Conservation (phyloP, 2,113 vertebrate species). For the Nematolebias whitei region DNA sequence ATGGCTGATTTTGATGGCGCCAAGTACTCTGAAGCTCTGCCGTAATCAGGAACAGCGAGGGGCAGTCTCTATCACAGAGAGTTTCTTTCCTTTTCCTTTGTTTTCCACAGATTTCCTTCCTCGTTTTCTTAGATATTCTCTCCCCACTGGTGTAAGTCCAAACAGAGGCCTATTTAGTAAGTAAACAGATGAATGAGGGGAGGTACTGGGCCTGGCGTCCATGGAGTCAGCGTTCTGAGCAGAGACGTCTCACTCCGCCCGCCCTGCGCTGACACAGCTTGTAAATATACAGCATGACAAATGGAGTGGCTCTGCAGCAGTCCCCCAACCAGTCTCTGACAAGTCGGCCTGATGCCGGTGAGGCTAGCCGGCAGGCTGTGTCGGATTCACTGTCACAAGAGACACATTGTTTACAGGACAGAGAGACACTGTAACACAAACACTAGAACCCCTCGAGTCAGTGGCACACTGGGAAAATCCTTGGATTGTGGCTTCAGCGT, state of each 20-base stretch:
- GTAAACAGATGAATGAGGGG: constrained; percentile 84
- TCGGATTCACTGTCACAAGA: constrained; percentile 75
- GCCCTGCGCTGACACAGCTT: constrained; percentile 68
- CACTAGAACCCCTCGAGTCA: constrained; percentile 68
- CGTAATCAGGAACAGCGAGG: constrained; percentile 81
- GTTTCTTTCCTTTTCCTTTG: constrained; percentile 86
- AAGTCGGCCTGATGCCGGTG: constrained; percentile 64
- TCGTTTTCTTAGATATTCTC: constrained; percentile 86
- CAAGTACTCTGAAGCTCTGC: constrained; percentile 73
- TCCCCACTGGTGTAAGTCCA: constrained; percentile 84
- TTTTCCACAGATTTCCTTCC: constrained; percentile 86
- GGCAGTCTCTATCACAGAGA: constrained; percentile 80
- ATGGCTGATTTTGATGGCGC: constrained; percentile 81
- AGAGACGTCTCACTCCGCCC: constrained; percentile 72
- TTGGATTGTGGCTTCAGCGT: constrained; percentile 55
- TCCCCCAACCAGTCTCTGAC: constrained; percentile 61
- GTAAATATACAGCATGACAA: constrained; percentile 77
- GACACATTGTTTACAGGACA: constrained; percentile 74
- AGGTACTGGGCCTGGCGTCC: constrained; percentile 71
- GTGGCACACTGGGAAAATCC: constrained; percentile 68
- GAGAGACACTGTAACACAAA: constrained; percentile 72
- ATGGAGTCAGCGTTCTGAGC: constrained; percentile 63
- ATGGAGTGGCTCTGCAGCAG: constrained; percentile 70
- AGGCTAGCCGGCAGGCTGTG: constrained; percentile 63
- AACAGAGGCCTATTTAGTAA: constrained; percentile 84